Percentiles rank a stretch among this genome's conserved stretches.
Evolutionary conservation across 1,140 invertebrate species (phyloP).

Genomic region (Agraylea sexmaculata): DNA sequence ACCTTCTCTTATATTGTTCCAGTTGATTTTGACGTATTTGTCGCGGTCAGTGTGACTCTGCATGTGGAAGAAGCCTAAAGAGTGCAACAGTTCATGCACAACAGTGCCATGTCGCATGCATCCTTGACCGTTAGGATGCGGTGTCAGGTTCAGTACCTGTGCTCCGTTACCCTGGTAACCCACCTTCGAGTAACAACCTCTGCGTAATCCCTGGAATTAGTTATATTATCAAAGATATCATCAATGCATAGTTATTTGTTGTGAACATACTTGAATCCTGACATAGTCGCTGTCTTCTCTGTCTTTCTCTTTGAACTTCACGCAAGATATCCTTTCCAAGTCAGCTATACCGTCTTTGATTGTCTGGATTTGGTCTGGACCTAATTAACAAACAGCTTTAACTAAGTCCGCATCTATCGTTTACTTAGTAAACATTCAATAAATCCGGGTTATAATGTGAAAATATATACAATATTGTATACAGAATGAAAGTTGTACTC

Average conservation of each 20-base stretch:
- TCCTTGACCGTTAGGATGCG: slow-evolving; percentile 29
- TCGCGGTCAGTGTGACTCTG: slow-evolving; percentile 59
- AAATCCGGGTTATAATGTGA: too few relatives aligned
- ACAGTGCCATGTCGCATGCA: slow-evolving; percentile 42
- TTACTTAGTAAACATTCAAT: too few relatives aligned
- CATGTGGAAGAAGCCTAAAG: slow-evolving; percentile 62
- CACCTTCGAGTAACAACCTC: slow-evolving; percentile 40
- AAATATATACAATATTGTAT: too few relatives aligned
- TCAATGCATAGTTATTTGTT: not conserved
- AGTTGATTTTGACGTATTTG: slow-evolving; percentile 51
- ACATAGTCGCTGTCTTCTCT: slow-evolving; percentile 34
- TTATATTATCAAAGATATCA: not conserved
- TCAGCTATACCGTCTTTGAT: slow-evolving; percentile 36
- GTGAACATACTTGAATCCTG: slow-evolving; percentile 33
- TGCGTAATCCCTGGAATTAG: slow-evolving; percentile 26
- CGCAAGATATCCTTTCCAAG: slow-evolving; percentile 31
- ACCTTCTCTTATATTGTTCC: slow-evolving; percentile 49
- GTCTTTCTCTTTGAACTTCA: slow-evolving; percentile 34
- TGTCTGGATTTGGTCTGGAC: slow-evolving; percentile 30
- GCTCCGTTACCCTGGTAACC: slow-evolving; percentile 30
- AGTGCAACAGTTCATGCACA: slow-evolving; percentile 58
- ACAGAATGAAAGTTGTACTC: too few relatives aligned
- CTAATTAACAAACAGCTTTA: slow-evolving; percentile 23
- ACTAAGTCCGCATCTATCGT: not conserved
- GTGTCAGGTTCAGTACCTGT: slow-evolving; percentile 38